Evolutionary conservation across 2,113 vertebrate genomes (phyloP), one percentile per base, ranked within the genome.

Genomic region (Holacanthus passer): DNA sequence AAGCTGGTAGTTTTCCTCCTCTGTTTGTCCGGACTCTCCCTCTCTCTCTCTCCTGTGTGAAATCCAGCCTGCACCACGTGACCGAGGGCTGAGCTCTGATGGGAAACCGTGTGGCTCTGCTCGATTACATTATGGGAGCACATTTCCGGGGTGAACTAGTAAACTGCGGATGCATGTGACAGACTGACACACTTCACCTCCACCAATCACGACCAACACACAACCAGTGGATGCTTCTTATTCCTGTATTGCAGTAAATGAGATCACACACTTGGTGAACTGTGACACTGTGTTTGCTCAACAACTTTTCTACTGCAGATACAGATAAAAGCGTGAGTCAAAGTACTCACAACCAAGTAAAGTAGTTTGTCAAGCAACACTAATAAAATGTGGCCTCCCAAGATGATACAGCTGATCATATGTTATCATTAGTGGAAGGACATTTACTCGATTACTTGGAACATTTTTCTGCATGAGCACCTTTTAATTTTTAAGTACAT

Each of bases 1-100:
- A n/a, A n/a, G n/a, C n/a, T n/a, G n/a, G n/a, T n/a, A n/a, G n/a
- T n/a, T n/a, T n/a, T 68, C 67, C 63, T 55, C 60, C n/a, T 7
- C 17, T 45, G 20, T 47, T 56, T 75, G 81, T 80, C 83, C 90
- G 62, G 78, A 79, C 37, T 17, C 13, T 45, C 9, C 11, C 29
- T 20, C 11, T 12, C 24, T 31, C 35, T 55, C 68, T 41, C 2
- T 77, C 71, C 47, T 71, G 70, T 41, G 55, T 79, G 69, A 77
- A 72, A 77, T 8, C 22, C 74, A 53, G 16, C 52, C 35, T 53
- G 82, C 17, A 87, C 83, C 93, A 87, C 91, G 92, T 95, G 93
- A 94, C 91, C 5, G 84, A 85, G 85, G 89, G 89, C 82, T 79
- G 91, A 19, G 83, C 87, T 75, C 87, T 91, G 92, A 88, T 89